Evolutionary conservation across 2,113 vertebrate genomes (phyloP).

Genomic region (Colinus virginianus): DNA sequence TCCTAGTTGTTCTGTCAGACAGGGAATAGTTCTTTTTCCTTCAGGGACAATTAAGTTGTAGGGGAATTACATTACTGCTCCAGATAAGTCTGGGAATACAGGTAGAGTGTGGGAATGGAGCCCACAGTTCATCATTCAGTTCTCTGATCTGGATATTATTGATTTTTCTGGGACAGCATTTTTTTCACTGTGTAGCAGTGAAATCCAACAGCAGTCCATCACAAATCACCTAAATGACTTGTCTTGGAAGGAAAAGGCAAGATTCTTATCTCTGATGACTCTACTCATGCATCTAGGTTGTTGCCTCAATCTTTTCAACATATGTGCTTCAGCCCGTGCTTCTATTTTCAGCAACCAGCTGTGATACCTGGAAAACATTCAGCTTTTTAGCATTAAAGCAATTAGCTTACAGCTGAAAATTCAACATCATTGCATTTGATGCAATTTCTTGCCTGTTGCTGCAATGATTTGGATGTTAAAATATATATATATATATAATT

Average conservation of each 20-base stretch:
- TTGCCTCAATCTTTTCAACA: neutral
- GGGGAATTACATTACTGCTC: neutral
- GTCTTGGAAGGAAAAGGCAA: neutral
- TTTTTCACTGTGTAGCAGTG: neutral
- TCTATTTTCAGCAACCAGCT: neutral
- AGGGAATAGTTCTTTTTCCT: neutral
- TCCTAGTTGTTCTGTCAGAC: neutral
- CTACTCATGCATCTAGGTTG: neutral
- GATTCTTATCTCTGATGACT: neutral
- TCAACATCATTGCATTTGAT: constrained; percentile 17
- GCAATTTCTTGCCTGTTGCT: neutral
- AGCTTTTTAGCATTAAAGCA: neutral
- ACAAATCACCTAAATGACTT: neutral
- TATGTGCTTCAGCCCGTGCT: neutral
- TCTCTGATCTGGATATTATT: neutral
- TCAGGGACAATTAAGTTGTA: neutral
- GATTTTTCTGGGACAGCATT: neutral
- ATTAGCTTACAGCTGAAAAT: constrained; percentile 30
- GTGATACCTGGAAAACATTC: neutral
- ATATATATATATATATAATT: neutral
- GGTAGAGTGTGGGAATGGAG: neutral
- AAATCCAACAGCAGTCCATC: neutral
- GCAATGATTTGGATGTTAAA: neutral
- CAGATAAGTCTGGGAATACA: neutral
- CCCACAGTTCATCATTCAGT: neutral